phyloP scores from a whole-genome alignment of 2,888 invertebrate species.

The Drosophila ustulata region DNA sequence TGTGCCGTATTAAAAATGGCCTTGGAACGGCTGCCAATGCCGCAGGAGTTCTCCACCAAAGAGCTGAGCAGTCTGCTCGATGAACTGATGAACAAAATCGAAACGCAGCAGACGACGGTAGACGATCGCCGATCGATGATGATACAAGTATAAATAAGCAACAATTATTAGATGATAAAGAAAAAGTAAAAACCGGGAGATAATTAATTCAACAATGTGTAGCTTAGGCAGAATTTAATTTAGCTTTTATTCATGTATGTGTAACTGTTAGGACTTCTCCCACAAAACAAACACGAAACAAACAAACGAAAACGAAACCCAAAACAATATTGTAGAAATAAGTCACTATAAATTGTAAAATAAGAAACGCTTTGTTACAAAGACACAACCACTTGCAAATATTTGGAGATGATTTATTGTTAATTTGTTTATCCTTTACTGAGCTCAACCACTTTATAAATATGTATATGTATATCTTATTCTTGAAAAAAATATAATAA shows the following conservation, averaged over 20 bases:
- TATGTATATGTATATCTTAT: slow-evolving; percentile 13
- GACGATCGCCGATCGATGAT: slow-evolving; percentile 2
- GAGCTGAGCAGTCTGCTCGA: slow-evolving; percentile 81
- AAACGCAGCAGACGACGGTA: slow-evolving; percentile 46
- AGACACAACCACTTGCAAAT: slow-evolving; percentile 22
- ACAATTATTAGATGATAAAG: slow-evolving; percentile 5
- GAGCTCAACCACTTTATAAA: slow-evolving; percentile 21
- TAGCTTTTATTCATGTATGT: slow-evolving; percentile 36
- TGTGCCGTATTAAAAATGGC: slow-evolving; percentile 83
- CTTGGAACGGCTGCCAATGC: slow-evolving; percentile 84
- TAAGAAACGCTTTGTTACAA: slow-evolving; percentile 31
- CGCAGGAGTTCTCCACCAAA: slow-evolving; percentile 84
- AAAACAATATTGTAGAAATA: slow-evolving; percentile 15
- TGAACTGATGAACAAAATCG: slow-evolving; percentile 76
- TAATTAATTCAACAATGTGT: slow-evolving; percentile 31
- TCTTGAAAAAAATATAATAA: slow-evolving; percentile 38
- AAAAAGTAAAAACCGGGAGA: slow-evolving; percentile 23
- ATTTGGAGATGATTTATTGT: slow-evolving; percentile 38
- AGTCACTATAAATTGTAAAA: slow-evolving; percentile 1
- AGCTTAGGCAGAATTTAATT: slow-evolving; percentile 26
- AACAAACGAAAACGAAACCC: background rate
- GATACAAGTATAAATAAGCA: slow-evolving; percentile 23
- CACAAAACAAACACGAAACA: slow-evolving; percentile 7
- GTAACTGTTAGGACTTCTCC: slow-evolving; percentile 33
- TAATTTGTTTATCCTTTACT: slow-evolving; percentile 49